Percentiles rank a stretch among this genome's conserved stretches.
These are phyloP conservation scores for Otus sunia DNA, from an alignment of 2,113 vertebrate genomes.

Conservation along the genomic window DNA sequence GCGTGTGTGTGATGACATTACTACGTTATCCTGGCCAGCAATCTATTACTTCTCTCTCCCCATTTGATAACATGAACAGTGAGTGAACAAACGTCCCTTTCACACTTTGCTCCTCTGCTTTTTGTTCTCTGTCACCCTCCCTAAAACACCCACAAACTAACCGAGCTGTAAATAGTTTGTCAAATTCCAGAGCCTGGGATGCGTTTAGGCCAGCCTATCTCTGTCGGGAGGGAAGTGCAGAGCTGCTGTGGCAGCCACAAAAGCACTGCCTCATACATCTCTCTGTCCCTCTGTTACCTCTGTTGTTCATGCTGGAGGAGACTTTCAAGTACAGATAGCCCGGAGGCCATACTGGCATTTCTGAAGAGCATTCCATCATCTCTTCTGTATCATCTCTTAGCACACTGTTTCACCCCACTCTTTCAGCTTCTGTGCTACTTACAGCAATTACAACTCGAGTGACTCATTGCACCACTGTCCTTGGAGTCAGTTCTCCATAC, in stretches of 20 bases:
- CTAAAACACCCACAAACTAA: neutral
- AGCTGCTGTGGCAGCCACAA: neutral
- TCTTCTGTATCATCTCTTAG: neutral
- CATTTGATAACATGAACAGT: neutral
- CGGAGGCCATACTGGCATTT: neutral
- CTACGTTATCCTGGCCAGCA: neutral
- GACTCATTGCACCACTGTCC: neutral
- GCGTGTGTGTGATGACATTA: neutral
- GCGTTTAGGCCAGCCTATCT: neutral
- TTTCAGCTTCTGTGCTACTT: neutral
- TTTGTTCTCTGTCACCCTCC: neutral
- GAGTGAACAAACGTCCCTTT: neutral
- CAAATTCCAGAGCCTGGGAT: neutral
- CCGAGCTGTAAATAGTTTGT: accelerated
- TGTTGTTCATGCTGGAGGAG: neutral
- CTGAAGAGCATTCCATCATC: neutral
- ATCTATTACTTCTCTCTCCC: neutral
- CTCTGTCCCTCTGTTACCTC: too few relatives aligned
- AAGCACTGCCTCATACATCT: neutral
- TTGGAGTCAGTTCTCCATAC: neutral
- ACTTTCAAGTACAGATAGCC: neutral
- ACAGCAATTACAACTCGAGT: neutral
- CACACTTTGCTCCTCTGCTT: neutral
- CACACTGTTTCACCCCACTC: neutral
- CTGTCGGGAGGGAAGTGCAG: accelerated